Base-by-base conservation (phyloP, 2,113 vertebrate genomes). In the Mohoua ochrocephala region DNA sequence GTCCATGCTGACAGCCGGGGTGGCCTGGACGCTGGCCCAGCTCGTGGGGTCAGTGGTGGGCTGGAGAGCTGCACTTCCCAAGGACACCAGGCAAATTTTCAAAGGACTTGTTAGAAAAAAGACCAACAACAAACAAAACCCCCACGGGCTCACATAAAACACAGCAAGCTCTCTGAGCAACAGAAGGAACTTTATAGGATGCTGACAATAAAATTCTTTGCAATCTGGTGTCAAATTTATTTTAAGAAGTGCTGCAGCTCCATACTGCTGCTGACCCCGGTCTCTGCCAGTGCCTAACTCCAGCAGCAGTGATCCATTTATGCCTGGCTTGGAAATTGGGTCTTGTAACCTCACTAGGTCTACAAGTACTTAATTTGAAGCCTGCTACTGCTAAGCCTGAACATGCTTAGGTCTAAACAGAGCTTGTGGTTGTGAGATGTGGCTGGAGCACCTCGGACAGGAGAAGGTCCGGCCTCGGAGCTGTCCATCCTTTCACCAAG, bases 141-240 rank as follows among this genome's bases (percentile, higher is more conserved):
- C 71, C 71, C 60, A 78, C 8, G 9, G 1, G 16, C 87, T 84
- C 68, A 70, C 68, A 89, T 63, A 70, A 91, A 96, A 70, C 92
- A 78, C 91, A 87, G 89, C 84, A 74, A 87, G 96, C 70, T 35
- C 39, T 65, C 81, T 39, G 39, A 78, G 89, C 73, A 84, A 70
- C 89, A 89, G 93, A 95, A 97, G 93, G 89, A 93, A 91, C 18
- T 77, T 94, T 71, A 89, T 4, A 87, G 77, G 91, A 95, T 91
- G 87, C 87, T 87, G 87, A 96, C 89, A 94, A 81, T 54, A 89
- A 93, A 94, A 83, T 71, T 70, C 84, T 94, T 50, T 59, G 89
- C 95, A 96, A 93, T 89, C 87, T 94, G 89, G 80, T 91, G 64
- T 87, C 91, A 70, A 52, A 77, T 87, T 86, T 92, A 91, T 89